A percentile compares a stretch with the other conserved stretches of the same genome.
These are phyloP conservation scores for Helicolenus hilgendorfi DNA, from an alignment of 2,797 vertebrate genomes.

Conservation along the genomic window DNA sequence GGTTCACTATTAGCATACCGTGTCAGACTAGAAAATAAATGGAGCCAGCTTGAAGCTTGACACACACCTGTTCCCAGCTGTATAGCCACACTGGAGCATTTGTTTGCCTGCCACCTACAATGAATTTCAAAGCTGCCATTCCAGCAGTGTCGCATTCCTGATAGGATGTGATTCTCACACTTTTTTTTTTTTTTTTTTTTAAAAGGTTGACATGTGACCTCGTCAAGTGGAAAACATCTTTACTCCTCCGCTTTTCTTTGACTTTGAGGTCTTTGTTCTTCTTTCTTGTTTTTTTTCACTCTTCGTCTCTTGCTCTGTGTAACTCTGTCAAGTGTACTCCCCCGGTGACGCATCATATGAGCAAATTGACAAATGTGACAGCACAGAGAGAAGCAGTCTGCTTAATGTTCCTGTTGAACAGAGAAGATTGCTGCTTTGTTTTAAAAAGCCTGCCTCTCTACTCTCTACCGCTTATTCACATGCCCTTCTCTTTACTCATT, in stretches of 20 bases:
- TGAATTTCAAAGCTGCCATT: conserved; percentile 71
- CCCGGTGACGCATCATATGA: conserved; percentile 26
- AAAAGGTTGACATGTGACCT: conserved; percentile 61
- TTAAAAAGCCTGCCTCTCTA: conserved; percentile 8
- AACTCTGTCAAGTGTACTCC: conserved; percentile 31
- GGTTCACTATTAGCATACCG: conserved; percentile 45
- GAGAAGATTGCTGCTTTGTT: conserved; percentile 32
- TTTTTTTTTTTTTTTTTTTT: neutral
- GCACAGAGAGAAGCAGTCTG: conserved; percentile 42
- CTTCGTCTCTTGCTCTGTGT: conserved; percentile 17
- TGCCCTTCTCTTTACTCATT: conserved; percentile 9
- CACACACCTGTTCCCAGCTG: conserved; percentile 77
- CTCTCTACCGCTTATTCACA: neutral
- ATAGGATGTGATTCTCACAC: conserved; percentile 55
- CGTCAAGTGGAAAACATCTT: conserved; percentile 67
- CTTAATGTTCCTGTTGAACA: conserved; percentile 48
- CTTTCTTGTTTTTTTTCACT: conserved; percentile 3
- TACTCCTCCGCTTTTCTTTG: conserved; percentile 53
- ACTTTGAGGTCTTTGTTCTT: conserved; percentile 67
- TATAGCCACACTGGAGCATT: conserved; percentile 53
- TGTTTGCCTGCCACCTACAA: conserved; percentile 79
- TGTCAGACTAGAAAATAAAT: conserved; percentile 68
- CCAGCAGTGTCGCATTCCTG: conserved; percentile 52
- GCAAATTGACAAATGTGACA: conserved; percentile 41
- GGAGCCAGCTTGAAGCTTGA: conserved; percentile 66